Evolutionary conservation across 2,113 vertebrate genomes (phyloP), one percentile per base, ranked within the genome.

Genomic region (Microtus richardsoni): DNA sequence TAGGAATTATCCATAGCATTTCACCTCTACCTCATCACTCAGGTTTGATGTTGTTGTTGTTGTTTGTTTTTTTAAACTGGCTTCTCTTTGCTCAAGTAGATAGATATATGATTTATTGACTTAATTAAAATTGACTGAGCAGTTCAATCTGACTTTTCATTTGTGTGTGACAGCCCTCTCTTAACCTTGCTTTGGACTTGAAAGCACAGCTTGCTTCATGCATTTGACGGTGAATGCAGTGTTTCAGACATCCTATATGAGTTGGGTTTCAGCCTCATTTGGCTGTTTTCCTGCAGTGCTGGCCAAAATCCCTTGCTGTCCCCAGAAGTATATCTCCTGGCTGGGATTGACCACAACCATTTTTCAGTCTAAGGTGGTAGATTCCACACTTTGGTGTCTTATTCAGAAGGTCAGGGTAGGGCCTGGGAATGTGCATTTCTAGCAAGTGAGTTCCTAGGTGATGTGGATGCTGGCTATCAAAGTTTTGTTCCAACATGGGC

Each of bases 381-480:
- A 12, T 91, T 26, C 87, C n/a, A 73, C n/a, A 52, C 36, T 41
- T 47, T 62, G 75, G 62, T 52, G 66, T 78, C 39, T 83, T 22
- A 36, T 79, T 93, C 52, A 44, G 82, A 92, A n/a, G 26, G 49
- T 22, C 79, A 41, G 36, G 41, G 28, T 68, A 39, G 41, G 39
- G 19, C 75, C 77, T 41, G 4, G 30, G 71, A 54, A 87, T 92
- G 74, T 92, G 54, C 88, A 87, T 82, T 92, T 95, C 41, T 93
- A 54, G 39, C 26, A 73, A 47, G 28, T 66, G 47, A 66, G 41
- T 66, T 66, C 28, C 39, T 30, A 41, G 47, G 49, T 79, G 54
- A 41, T 68, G 21, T 41, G 39, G 52, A 28, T 95, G 66, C 87
- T 77, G 49, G 36, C 41, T n/a, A 36, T 28, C 64, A 47, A 54